phyloP scores from a whole-genome alignment of 2,797 vertebrate genomes.

The Schizopygopsis pylzovi region DNA sequence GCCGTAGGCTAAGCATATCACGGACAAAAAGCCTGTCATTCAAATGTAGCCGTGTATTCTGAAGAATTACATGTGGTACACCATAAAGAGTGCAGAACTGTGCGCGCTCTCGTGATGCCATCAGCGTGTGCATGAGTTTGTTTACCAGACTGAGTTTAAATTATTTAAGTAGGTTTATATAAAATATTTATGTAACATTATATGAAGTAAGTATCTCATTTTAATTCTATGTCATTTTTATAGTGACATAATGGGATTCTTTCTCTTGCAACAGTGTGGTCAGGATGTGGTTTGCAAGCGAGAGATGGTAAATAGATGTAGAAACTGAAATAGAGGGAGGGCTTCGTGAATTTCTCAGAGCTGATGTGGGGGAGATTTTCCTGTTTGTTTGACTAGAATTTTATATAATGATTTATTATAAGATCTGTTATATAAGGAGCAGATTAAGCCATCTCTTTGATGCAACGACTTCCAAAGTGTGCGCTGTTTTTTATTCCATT shows the following conservation, averaged over 20 bases:
- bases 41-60: too few relatives aligned
- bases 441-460: neutral
- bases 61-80: too few relatives aligned
- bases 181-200: neutral
- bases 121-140: too few relatives aligned
- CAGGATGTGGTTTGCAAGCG: conserved; percentile 6
- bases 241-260: neutral
- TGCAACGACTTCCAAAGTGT: neutral
- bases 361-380: neutral
- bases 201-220: neutral
- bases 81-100: too few relatives aligned
- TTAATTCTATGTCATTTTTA: neutral
- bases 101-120: too few relatives aligned
- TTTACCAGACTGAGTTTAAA: neutral
- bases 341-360: neutral
- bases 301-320: neutral
- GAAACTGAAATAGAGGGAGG: neutral
- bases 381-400: neutral
- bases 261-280: neutral
- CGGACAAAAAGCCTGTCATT: too few relatives aligned
- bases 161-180: neutral
- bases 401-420: neutral
- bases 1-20: too few relatives aligned
- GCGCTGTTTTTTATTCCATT: neutral
- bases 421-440: neutral